phyloP scores from a whole-genome alignment of 1,140 invertebrate species.

The Bathynomus jamesi region DNA sequence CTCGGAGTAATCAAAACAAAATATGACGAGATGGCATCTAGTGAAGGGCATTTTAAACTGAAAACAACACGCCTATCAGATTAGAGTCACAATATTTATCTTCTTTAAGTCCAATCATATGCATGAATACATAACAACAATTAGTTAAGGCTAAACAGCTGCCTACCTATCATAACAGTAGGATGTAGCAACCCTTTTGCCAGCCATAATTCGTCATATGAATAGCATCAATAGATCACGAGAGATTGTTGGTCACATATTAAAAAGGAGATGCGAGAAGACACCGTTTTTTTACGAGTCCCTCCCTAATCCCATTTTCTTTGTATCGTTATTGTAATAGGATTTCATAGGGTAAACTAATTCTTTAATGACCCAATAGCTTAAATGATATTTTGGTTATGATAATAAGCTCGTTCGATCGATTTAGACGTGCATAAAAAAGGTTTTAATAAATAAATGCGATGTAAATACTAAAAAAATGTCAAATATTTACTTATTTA shows the following conservation, averaged over 20 bases:
- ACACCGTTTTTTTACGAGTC: background rate
- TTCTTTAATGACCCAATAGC: no score
- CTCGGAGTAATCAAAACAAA: background rate
- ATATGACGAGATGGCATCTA: background rate
- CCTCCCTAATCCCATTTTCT: background rate
- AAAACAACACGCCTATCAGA: no score
- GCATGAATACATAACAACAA: background rate
- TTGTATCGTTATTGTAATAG: no score
- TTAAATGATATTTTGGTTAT: no score
- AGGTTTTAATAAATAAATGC: no score
- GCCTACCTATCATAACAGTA: background rate
- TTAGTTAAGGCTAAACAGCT: background rate
- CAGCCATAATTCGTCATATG: background rate
- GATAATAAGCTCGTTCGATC: no score
- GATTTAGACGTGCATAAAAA: no score
- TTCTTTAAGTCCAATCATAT: background rate
- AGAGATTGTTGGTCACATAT: background rate
- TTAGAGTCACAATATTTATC: no score
- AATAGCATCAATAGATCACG: background rate
- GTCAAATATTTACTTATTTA: no score
- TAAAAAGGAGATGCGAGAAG: background rate
- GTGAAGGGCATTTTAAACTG: no score
- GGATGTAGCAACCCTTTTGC: background rate
- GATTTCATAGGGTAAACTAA: no score
- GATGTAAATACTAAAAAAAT: no score